Conservation (phyloP, 2,888 invertebrate species). For the Fabriciana adippe region DNA sequence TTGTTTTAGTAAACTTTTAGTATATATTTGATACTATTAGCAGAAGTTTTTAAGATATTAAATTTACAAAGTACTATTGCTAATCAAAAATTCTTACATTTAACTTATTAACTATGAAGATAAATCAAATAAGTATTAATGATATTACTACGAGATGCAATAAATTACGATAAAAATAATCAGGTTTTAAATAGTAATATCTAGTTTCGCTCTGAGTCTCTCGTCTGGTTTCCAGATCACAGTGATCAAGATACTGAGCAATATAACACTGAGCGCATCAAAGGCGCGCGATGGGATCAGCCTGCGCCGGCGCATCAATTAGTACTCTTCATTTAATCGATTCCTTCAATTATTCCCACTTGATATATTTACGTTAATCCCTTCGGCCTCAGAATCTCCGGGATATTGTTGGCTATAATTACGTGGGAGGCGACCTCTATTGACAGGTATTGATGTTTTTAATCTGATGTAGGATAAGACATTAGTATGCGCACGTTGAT, state of each 20-base stretch:
- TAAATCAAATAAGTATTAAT: not conserved
- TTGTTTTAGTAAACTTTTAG: not conserved
- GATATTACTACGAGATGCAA: not conserved
- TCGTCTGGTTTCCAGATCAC: constrained; percentile 17
- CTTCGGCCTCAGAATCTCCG: constrained; percentile 70
- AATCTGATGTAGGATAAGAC: constrained; percentile 82
- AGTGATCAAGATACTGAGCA: constrained; percentile 26
- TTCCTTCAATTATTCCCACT: constrained; percentile 80
- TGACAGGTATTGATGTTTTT: constrained; percentile 82
- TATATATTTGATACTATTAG: no score
- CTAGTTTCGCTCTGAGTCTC: constrained; percentile 14
- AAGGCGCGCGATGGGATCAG: constrained; percentile 56
- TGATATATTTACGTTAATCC: constrained; percentile 82
- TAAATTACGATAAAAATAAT: constrained; percentile 12
- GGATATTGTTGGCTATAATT: constrained; percentile 81
- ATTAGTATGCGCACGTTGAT: constrained; percentile 79
- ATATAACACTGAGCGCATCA: constrained; percentile 28
- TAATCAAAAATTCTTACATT: not conserved
- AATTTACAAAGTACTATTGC: no score
- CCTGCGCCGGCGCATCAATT: constrained; percentile 77
- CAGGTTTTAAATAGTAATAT: constrained; percentile 9
- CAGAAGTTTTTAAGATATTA: no score
- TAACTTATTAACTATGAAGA: not conserved
- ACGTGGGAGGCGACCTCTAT: constrained; percentile 80
- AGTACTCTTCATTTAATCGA: constrained; percentile 82